These are phyloP conservation scores for Diplodus puntazzo DNA, from an alignment of 2,797 vertebrate species.

Conservation along the genomic window DNA sequence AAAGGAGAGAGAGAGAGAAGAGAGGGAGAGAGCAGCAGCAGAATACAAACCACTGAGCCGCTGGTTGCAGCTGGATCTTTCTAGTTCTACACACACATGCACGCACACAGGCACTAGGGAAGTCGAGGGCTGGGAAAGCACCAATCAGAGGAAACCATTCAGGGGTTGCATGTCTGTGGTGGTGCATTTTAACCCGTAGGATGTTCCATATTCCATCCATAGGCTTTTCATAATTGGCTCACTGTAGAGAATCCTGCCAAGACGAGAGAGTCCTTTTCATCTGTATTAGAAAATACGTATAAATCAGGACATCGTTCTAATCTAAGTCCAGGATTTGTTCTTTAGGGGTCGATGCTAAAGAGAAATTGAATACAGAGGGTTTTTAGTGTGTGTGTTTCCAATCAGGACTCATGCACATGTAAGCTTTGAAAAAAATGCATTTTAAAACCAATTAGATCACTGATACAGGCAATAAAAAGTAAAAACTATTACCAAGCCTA, in stretches of 20 bases:
- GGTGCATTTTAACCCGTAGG: not conserved
- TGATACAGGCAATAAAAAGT: too few relatives aligned
- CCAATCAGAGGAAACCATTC: slow-evolving; percentile 12
- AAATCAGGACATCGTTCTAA: not conserved
- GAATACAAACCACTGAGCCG: slow-evolving; percentile 67
- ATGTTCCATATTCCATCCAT: not conserved
- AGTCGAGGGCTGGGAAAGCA: slow-evolving; percentile 21
- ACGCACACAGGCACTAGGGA: not conserved
- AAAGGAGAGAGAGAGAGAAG: not conserved
- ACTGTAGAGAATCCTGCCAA: not conserved
- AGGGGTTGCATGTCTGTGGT: not conserved
- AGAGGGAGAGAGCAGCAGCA: slow-evolving; percentile 33
- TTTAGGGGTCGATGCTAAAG: too few relatives aligned
- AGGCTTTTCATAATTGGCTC: not conserved
- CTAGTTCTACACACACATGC: slow-evolving; percentile 55
- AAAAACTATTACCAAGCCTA: too few relatives aligned
- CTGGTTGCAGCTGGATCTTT: slow-evolving; percentile 78
- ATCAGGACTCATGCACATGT: too few relatives aligned
- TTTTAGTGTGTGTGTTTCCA: too few relatives aligned
- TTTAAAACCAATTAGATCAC: too few relatives aligned
- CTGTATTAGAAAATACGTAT: not conserved
- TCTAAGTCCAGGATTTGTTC: not conserved
- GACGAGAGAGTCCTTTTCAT: not conserved
- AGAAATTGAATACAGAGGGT: too few relatives aligned
- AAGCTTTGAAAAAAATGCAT: too few relatives aligned